Conservation (phyloP, 2,888 invertebrate species). For the Punctoribates punctum region DNA sequence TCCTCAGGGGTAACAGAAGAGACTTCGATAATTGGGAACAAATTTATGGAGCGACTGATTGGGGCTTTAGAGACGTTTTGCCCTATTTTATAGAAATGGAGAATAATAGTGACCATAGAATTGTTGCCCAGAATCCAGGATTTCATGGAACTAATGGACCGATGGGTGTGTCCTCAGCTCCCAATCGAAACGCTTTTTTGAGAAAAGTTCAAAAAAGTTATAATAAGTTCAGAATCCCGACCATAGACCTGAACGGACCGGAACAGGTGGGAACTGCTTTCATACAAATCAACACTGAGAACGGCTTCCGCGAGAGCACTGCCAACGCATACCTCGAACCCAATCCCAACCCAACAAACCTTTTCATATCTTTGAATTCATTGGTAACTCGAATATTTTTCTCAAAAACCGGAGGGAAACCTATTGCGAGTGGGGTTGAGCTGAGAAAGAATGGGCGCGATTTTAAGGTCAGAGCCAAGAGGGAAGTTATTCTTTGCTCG, state of each 20-base stretch:
- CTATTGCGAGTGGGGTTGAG: slow-evolving; percentile 24
- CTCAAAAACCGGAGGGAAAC: too few species aligned
- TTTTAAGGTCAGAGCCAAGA: neutral
- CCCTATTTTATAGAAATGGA: slow-evolving; percentile 37
- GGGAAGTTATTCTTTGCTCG: slow-evolving; percentile 35
- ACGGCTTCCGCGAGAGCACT: slow-evolving; percentile 14
- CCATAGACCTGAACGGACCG: slow-evolving; percentile 35
- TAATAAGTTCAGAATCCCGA: slow-evolving; percentile 27
- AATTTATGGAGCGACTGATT: slow-evolving; percentile 25
- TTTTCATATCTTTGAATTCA: slow-evolving; percentile 13
- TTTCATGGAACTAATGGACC: slow-evolving; percentile 35
- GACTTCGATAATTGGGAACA: slow-evolving; percentile 30
- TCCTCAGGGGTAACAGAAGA: slow-evolving; percentile 29
- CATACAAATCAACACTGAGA: neutral
- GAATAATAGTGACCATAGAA: slow-evolving; percentile 27
- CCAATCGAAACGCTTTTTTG: neutral
- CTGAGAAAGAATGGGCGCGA: neutral
- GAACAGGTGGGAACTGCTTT: slow-evolving; percentile 34
- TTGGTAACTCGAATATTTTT: slow-evolving; percentile 21
- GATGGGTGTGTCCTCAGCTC: slow-evolving; percentile 25
- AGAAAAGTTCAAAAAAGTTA: neutral
- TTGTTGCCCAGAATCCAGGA: slow-evolving; percentile 21
- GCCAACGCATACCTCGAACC: slow-evolving; percentile 39
- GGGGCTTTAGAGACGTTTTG: slow-evolving; percentile 33
- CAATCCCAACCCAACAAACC: slow-evolving; percentile 28